Conservation (phyloP, 2,113 vertebrate species). For the Dipodomys stephensi region DNA sequence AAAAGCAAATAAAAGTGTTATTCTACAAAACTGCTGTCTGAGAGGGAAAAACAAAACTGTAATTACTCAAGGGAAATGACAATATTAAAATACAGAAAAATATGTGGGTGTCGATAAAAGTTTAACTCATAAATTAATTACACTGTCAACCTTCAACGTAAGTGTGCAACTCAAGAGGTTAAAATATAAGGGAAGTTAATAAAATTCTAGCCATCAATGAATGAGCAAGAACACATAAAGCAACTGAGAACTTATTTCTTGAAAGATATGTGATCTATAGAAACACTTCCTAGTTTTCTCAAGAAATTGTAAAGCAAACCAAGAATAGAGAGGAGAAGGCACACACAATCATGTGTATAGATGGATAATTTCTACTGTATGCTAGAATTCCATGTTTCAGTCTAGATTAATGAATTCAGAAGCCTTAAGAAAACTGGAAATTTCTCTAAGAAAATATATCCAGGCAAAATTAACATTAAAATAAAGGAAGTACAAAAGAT, state of each 20-base stretch:
- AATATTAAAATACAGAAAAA: conserved; percentile 5
- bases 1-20: conserved; percentile 1
- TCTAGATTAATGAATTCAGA: background rate
- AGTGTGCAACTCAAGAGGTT: background rate
- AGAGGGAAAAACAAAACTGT: background rate
- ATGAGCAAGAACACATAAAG: background rate
- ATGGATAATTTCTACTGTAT: background rate
- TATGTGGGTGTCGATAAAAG: background rate
- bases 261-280: background rate
- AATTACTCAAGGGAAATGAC: background rate
- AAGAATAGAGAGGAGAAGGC: background rate
- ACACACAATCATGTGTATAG: background rate
- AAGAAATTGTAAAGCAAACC: background rate
- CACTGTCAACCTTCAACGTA: background rate
- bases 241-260: background rate
- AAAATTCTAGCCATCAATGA: background rate
- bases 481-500: background rate
- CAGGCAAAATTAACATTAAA: background rate
- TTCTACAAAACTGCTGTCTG: background rate
- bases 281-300: background rate
- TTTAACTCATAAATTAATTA: background rate
- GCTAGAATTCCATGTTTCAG: background rate
- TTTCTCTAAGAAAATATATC: background rate
- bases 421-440: background rate
- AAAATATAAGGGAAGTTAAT: background rate